Conservation (phyloP, 1,140 invertebrate species). For the Zophobas atratus region DNA sequence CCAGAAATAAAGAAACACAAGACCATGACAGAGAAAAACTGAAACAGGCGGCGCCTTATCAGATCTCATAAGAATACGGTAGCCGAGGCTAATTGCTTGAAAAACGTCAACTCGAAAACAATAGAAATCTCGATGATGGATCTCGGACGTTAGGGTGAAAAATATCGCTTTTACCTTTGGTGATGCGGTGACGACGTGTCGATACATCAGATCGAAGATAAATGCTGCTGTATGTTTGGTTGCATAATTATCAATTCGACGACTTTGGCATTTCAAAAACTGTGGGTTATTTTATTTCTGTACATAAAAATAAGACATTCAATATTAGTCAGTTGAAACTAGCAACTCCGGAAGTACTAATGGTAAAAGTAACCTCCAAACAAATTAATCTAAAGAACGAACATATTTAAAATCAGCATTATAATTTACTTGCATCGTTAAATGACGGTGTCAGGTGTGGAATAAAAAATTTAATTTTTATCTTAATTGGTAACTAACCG, state of each 20-base stretch:
- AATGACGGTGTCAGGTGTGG: no score
- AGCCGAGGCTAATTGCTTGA: slow-evolving; percentile 49
- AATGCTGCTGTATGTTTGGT: slow-evolving; percentile 30
- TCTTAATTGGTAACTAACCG: no score
- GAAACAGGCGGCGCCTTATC: slow-evolving; percentile 43
- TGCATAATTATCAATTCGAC: slow-evolving; percentile 25
- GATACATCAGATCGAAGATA: slow-evolving; percentile 44
- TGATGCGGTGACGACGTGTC: slow-evolving; percentile 42
- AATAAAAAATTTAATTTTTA: no score
- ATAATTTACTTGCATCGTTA: no score
- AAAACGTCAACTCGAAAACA: slow-evolving; percentile 55
- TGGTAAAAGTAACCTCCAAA: no score
- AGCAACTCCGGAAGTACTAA: no score
- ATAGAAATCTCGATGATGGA: slow-evolving; percentile 51
- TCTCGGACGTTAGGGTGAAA: slow-evolving; percentile 53
- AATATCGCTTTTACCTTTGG: slow-evolving; percentile 45
- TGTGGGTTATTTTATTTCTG: background rate
- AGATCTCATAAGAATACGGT: slow-evolving; percentile 48
- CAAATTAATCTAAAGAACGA: no score
- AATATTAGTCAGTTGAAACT: no score
- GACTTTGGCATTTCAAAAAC: background rate
- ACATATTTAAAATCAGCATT: no score
- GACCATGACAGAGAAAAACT: slow-evolving; percentile 36
- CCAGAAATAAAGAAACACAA: slow-evolving; percentile 14
- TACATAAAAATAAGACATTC: no score